A percentile compares a stretch with the other conserved stretches of the same genome.
phyloP scores from a whole-genome alignment of 1,140 invertebrate species.

The Trachelipus rathkii region DNA sequence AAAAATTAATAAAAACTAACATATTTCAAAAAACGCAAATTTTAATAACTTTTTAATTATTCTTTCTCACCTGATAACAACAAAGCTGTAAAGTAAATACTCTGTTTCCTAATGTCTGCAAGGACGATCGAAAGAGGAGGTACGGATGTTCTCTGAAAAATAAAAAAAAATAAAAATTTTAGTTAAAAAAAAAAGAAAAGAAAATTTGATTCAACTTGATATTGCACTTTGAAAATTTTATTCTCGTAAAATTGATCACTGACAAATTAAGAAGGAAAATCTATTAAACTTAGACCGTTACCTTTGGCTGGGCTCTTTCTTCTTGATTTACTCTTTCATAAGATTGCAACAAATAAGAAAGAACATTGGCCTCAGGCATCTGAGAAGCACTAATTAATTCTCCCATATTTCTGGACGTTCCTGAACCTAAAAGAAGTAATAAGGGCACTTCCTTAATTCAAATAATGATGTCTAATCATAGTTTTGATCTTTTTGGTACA shows the following conservation, averaged over 20 bases:
- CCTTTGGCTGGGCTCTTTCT: neutral
- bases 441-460: too few species aligned
- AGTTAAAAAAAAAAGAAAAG: too few species aligned
- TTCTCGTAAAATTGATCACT: too few species aligned
- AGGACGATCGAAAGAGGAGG: neutral
- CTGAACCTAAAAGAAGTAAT: neutral
- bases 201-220: too few species aligned
- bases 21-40: too few species aligned
- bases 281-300: neutral
- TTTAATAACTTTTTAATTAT: too few species aligned
- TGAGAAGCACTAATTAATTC: constrained; percentile 4
- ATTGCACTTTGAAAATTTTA: too few species aligned
- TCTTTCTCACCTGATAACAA: neutral
- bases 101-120: neutral
- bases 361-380: neutral
- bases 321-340: neutral
- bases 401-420: neutral
- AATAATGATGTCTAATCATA: too few species aligned
- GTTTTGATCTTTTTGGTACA: too few species aligned
- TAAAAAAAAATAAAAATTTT: neutral
- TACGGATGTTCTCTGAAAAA: neutral
- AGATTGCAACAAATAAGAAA: neutral
- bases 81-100: neutral
- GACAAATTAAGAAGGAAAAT: too few species aligned
- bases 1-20: too few species aligned